Evolutionary conservation across 2,888 invertebrate genomes (phyloP).

Genomic region (Heliconius ethilla): DNA sequence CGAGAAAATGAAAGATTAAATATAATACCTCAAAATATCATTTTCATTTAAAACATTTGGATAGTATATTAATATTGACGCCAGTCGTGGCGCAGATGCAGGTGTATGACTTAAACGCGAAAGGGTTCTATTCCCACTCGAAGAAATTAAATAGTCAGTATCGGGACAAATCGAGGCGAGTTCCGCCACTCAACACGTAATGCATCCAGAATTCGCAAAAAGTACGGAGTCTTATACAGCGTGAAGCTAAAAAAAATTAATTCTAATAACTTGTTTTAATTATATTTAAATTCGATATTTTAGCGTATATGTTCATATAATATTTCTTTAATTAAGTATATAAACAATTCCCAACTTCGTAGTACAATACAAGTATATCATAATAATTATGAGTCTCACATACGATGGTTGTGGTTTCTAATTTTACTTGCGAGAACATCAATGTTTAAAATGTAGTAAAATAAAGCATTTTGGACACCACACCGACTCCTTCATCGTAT

Average conservation of each 20-base stretch:
- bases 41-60: background rate
- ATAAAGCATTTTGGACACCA: background rate
- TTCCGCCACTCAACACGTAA: background rate
- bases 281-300: too few species aligned
- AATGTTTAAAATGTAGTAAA: too few species aligned
- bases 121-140: background rate
- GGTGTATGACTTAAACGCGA: background rate
- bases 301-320: too few species aligned
- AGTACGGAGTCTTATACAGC: too few species aligned
- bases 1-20: slow-evolving; percentile 11
- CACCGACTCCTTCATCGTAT: background rate
- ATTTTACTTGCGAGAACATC: too few species aligned
- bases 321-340: too few species aligned
- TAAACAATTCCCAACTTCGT: too few species aligned
- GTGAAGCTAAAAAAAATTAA: too few species aligned
- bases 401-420: too few species aligned
- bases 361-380: too few species aligned
- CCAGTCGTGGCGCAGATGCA: background rate
- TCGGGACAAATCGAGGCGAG: background rate
- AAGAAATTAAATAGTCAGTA: background rate
- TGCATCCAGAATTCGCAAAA: background rate
- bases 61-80: background rate
- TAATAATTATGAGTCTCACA: too few species aligned
- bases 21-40: background rate
- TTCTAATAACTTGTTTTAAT: too few species aligned